Percentiles rank a stretch among this genome's conserved stretches.
Evolutionary conservation across 2,113 vertebrate species (phyloP).

Genomic region (Chaetops frenatus): DNA sequence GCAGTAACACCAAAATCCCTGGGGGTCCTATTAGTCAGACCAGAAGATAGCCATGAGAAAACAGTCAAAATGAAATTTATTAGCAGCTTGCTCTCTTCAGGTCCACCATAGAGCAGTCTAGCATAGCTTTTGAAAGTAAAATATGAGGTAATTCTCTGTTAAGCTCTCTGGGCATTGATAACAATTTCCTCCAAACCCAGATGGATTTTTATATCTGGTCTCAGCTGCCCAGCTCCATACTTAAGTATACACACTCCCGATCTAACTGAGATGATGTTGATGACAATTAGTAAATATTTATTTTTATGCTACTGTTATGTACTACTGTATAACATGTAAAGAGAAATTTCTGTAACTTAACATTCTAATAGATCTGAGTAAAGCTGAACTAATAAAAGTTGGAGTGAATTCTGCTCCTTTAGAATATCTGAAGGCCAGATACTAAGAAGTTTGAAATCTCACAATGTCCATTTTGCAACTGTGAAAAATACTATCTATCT

Average conservation of each 20-base stretch:
- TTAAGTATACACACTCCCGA: neutral
- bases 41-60: neutral
- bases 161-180: neutral
- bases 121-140: neutral
- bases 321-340: neutral
- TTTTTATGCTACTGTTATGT: neutral
- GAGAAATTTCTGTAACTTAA: neutral
- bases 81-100: neutral
- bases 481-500: neutral
- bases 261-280: neutral
- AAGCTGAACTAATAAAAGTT: neutral
- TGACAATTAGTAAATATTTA: neutral
- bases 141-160: neutral
- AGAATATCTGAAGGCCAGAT: neutral
- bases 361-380: neutral
- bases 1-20: neutral
- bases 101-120: neutral
- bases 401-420: neutral
- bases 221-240: neutral
- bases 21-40: slow-evolving; percentile 1
- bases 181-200: neutral
- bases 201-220: neutral
- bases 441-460: neutral
- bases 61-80: neutral
- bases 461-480: neutral